Base-by-base conservation (phyloP, 2,888 invertebrate species). In the Agonopterix arenella region DNA sequence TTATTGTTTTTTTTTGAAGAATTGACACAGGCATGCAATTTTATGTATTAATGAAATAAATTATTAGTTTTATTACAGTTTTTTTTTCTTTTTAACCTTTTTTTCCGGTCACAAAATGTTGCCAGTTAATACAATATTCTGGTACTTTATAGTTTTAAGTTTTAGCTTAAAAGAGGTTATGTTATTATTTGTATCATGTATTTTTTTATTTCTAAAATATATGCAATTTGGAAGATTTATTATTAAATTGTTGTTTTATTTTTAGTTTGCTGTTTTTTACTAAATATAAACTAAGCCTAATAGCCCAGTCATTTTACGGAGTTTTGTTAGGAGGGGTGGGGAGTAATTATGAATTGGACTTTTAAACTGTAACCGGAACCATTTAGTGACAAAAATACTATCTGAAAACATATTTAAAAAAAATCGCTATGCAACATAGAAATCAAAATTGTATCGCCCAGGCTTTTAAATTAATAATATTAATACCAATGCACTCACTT, bases 201-300 rank as follows among this genome's bases (percentile, higher is more conserved):
- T 78, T 82, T 81, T 76, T 81, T 82, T 80, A 76, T 78, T 79
- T 79, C 73, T 69, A 72, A 77, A 83, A 79, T 83, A 83, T 83
- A 83, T 76, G 82, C 82, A 80, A 79, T 80, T 80, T 80, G 76
- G 73, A 80, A 74, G 73, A 70, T 80, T 80, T 80, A 80, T 70
- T 68, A 65, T 66, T 47, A 69, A 64, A 66, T 48, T 50, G 61
- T 64, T 60, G 75, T 81, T 81, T 81, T 62, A 80, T 80, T 77
- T 74, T 58, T 43, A 13, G 43, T 13, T 40, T 10, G 10, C 10
- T 40, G 10, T 40, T 40, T 40, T 11, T 9, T 40, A n/a, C 10
- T 5, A 38, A 10, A 38, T 38, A 38, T 1, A 18, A 18, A 18
- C 4, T 4, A n/a, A n/a, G n/a, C n/a, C n/a, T n/a, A n/a, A n/a